Evolutionary conservation across 1,140 invertebrate species (phyloP).

Genomic region (Pygmarrhopalites habei): DNA sequence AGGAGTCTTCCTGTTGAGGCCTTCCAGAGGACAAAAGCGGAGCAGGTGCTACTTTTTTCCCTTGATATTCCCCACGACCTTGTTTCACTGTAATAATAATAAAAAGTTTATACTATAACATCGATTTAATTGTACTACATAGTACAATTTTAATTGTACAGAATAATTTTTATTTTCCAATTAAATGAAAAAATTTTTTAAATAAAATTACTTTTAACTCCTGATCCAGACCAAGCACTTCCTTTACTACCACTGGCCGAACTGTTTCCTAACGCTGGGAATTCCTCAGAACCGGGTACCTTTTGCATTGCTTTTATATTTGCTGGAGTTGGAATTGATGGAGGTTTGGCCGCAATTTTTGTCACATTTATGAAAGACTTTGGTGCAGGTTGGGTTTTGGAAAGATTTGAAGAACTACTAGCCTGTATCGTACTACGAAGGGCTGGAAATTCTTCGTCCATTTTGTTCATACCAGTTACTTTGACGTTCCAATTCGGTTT

Average conservation of each 20-base stretch:
- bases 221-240: conserved; percentile 15
- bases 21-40: conserved; percentile 10
- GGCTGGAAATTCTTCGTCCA: conserved; percentile 37
- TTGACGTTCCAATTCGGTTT: conserved; percentile 33
- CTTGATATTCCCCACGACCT: neutral
- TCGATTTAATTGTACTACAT: neutral
- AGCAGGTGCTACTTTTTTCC: conserved; percentile 25
- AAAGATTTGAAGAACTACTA: neutral
- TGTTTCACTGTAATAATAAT: too few species aligned
- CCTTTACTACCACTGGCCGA: neutral
- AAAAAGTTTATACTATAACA: too few species aligned
- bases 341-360: conserved; percentile 7
- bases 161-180: too few species aligned
- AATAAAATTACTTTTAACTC: too few species aligned
- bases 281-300: neutral
- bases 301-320: neutral
- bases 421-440: neutral
- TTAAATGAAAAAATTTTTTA: too few species aligned
- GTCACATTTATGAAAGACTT: conserved; percentile 6
- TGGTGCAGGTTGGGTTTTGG: neutral
- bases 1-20: conserved; percentile 4
- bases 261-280: neutral
- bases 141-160: conserved; percentile 15
- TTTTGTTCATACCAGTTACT: conserved; percentile 23
- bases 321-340: neutral